phyloP scores from a whole-genome alignment of 2,797 vertebrate species.

The Periparus ater region DNA sequence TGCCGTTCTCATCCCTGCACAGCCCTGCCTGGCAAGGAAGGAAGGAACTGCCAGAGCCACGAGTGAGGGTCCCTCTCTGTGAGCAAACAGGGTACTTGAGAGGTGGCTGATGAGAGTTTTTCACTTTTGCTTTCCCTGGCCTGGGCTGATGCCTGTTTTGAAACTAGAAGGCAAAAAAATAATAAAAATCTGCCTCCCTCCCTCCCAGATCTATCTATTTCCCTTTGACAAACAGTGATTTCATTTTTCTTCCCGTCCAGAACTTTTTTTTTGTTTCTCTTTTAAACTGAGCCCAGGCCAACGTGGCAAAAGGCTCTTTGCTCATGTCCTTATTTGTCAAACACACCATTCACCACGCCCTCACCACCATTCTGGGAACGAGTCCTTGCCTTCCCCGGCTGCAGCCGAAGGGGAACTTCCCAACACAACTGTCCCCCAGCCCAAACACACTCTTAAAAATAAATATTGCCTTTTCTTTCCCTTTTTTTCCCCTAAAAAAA shows the following conservation, averaged over 20 bases:
- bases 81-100: neutral
- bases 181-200: neutral
- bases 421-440: neutral
- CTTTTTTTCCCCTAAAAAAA: neutral
- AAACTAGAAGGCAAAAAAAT: constrained; percentile 48
- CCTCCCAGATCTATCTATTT: constrained; percentile 59
- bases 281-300: constrained; percentile 65
- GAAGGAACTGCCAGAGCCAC: neutral
- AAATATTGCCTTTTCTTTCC: neutral
- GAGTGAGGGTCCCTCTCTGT: neutral
- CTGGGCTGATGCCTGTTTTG: neutral
- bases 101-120: neutral
- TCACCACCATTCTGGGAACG: constrained; percentile 45
- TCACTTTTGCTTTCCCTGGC: neutral
- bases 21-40: neutral
- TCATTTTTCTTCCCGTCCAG: constrained; percentile 57
- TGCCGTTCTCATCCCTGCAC: neutral
- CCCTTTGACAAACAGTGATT: constrained; percentile 64
- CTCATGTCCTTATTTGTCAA: constrained; percentile 73
- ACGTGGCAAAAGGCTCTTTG: constrained; percentile 67
- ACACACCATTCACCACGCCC: constrained; percentile 46
- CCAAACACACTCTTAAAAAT: neutral
- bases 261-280: constrained; percentile 28
- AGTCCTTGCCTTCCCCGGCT: neutral
- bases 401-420: constrained; percentile 10